These are phyloP conservation scores for Abrostola tripartita DNA, from an alignment of 2,888 invertebrate genomes.

Conservation along the genomic window DNA sequence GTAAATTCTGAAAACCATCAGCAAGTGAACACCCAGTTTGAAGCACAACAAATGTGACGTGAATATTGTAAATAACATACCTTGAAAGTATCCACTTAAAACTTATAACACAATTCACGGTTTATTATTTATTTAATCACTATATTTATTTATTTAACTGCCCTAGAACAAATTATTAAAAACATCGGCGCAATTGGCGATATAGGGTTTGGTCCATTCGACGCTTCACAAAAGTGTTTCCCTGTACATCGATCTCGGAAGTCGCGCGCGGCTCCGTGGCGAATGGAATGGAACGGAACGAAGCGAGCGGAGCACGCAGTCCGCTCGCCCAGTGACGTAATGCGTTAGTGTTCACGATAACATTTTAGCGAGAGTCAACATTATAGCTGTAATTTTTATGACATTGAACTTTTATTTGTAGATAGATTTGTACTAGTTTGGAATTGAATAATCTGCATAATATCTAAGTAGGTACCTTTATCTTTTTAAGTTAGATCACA, in stretches of 20 bases:
- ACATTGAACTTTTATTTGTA: background rate
- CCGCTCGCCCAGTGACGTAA: constrained; percentile 61
- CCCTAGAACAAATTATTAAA: constrained; percentile 61
- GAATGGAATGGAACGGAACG: constrained; percentile 69
- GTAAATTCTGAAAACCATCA: constrained; percentile 56
- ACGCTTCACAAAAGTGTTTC: constrained; percentile 77
- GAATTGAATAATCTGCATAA: no score
- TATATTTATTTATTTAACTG: constrained; percentile 39
- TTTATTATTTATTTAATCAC: constrained; percentile 51
- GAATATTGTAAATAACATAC: constrained; percentile 79
- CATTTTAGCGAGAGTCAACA: constrained; percentile 19
- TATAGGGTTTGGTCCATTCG: constrained; percentile 72
- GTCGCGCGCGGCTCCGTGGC: constrained; percentile 65
- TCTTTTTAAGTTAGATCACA: background rate
- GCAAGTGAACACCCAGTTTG: constrained; percentile 72
- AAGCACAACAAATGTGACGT: constrained; percentile 72
- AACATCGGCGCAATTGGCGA: constrained; percentile 75
- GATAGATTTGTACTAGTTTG: no score
- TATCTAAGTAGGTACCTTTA: no score
- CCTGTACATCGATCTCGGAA: constrained; percentile 75
- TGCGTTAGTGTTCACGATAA: constrained; percentile 33
- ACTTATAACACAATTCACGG: constrained; percentile 58
- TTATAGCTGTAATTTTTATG: constrained; percentile 28
- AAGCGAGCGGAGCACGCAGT: constrained; percentile 57
- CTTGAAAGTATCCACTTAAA: constrained; percentile 67